Evolutionary conservation across 2,888 invertebrate genomes (phyloP).

Genomic region (Carcina quercana): DNA sequence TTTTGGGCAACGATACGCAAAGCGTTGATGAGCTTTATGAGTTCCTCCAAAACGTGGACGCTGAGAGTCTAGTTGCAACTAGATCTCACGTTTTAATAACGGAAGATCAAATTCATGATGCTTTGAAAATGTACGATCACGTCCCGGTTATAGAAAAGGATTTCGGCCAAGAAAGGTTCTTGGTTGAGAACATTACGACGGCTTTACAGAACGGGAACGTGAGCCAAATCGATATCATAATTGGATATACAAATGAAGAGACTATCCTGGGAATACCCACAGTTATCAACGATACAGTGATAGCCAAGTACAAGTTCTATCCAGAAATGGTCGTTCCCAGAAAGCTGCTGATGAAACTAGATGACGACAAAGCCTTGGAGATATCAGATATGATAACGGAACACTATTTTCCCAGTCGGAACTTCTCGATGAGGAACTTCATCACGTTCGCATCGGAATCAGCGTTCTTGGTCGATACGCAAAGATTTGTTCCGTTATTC

Average conservation of each 20-base stretch:
- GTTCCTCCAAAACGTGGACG: not conserved
- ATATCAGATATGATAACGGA: not conserved
- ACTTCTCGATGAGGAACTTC: not conserved
- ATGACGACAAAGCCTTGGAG: not conserved
- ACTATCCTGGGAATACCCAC: not conserved
- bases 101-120: not conserved
- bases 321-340: not conserved
- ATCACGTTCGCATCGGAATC: not conserved
- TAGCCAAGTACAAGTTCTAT: not conserved
- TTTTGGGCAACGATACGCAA: not conserved
- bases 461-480: not conserved
- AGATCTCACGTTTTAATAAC: not conserved
- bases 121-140: not conserved
- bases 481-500: not conserved
- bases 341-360: not conserved
- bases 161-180: not conserved
- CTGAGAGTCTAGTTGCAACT: not conserved
- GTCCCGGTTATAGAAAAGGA: not conserved
- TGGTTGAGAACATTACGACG: not conserved
- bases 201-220: not conserved
- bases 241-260: not conserved
- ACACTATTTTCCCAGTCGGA: not conserved
- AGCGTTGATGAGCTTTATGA: not conserved
- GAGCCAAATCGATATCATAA: not conserved
- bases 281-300: not conserved